Conservation (phyloP, 2,797 vertebrate species). For the Leptodactylus fallax region DNA sequence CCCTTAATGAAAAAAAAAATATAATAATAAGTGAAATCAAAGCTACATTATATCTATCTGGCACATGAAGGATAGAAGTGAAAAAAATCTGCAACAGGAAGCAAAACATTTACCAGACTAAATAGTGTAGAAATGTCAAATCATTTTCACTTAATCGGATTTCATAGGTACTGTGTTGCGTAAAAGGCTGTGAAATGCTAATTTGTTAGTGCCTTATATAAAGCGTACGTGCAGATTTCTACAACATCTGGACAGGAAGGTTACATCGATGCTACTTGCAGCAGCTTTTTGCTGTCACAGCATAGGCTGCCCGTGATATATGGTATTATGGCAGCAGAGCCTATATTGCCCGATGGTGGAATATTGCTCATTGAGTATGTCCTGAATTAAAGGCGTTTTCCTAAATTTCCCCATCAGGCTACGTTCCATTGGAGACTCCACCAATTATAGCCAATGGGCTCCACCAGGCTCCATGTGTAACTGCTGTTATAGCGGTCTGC, state of each 20-base stretch:
- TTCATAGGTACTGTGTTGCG: conserved; percentile 42
- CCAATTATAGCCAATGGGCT: no score
- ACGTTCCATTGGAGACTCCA: no score
- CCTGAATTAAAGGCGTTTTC: no score
- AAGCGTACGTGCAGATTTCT: conserved; percentile 6
- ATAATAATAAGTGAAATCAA: neutral
- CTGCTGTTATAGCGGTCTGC: no score
- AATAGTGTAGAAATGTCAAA: conserved; percentile 51
- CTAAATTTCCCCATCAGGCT: no score
- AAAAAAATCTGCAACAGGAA: conserved; percentile 34
- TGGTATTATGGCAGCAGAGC: neutral
- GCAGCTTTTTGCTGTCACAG: neutral
- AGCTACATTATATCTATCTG: neutral
- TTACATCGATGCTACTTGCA: conserved; percentile 16
- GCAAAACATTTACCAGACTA: conserved; percentile 43
- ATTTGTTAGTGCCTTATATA: conserved; percentile 48
- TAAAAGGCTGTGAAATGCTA: conserved; percentile 49
- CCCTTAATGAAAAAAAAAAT: neutral
- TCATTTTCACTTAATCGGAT: conserved; percentile 58
- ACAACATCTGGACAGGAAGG: conserved; percentile 45
- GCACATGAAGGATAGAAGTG: neutral
- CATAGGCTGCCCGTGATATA: conserved; percentile 1
- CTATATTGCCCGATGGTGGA: neutral
- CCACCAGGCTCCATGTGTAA: no score
- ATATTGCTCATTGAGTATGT: neutral